phyloP scores from a whole-genome alignment of 2,888 invertebrate species.

The Drosophila paranaensis region DNA sequence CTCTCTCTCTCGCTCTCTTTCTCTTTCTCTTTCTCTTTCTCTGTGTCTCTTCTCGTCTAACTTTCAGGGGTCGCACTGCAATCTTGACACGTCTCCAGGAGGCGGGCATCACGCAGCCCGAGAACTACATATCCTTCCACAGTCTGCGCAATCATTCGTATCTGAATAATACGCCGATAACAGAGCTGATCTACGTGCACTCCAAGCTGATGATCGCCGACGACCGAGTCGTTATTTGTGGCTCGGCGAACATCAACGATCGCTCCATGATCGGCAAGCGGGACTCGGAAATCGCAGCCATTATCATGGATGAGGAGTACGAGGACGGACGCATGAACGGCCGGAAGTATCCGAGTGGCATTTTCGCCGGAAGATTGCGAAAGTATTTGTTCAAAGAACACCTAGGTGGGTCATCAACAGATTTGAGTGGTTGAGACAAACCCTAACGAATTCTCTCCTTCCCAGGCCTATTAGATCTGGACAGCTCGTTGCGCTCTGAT shows the following conservation, averaged over 20 bases:
- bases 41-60: not conserved
- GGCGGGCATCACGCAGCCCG: conserved; percentile 92
- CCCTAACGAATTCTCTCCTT: not conserved
- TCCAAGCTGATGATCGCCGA: conserved; percentile 98
- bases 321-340: conserved; percentile 94
- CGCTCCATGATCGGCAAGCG: conserved; percentile 96
- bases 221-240: conserved; percentile 95
- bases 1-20: not conserved
- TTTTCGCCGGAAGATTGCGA: conserved; percentile 93
- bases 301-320: conserved; percentile 94
- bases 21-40: too few species aligned
- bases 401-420: conserved; percentile 86
- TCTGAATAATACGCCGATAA: conserved; percentile 92
- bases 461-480: conserved; percentile 85
- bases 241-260: conserved; percentile 99
- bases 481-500: conserved; percentile 81
- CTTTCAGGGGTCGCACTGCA: conserved; percentile 92
- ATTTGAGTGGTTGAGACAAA: too few species aligned
- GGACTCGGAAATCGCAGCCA: conserved; percentile 96
- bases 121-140: conserved; percentile 95
- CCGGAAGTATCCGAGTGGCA: conserved; percentile 91
- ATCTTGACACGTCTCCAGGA: conserved; percentile 91
- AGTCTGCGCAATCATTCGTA: conserved; percentile 93
- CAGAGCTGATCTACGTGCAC: conserved; percentile 98
- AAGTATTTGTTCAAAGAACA: conserved; percentile 96